A percentile compares a stretch with the other conserved stretches of the same genome.
These are phyloP conservation scores for Nephrotoma guestfalica DNA, from an alignment of 2,888 invertebrate species.

Conservation along the genomic window DNA sequence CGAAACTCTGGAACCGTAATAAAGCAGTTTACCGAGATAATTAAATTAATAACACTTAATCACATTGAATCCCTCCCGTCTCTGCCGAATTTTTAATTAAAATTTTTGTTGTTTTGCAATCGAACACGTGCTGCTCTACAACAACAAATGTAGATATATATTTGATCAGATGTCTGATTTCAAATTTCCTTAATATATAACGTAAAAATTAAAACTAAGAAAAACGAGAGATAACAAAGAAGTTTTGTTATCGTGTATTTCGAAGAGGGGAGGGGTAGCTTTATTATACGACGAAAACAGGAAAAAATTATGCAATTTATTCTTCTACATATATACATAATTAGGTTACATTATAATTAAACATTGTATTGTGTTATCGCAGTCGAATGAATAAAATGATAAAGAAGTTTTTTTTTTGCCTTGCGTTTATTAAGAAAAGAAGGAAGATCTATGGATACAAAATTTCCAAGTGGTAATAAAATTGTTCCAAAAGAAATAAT, in stretches of 20 bases:
- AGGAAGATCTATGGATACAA: background rate
- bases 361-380: too few species aligned
- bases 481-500: background rate
- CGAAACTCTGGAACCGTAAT: too few species aligned
- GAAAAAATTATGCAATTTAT: background rate
- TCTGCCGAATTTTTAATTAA: background rate
- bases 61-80: too few species aligned
- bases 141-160: background rate
- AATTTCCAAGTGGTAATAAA: background rate
- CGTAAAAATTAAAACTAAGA: background rate
- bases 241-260: background rate
- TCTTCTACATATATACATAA: background rate
- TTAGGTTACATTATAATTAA: too few species aligned
- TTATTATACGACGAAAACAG: background rate
- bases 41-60: too few species aligned
- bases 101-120: background rate
- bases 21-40: too few species aligned
- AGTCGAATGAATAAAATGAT: too few species aligned
- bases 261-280: too few species aligned
- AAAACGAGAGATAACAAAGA: background rate
- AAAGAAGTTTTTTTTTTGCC: too few species aligned
- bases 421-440: too few species aligned
- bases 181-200: background rate
- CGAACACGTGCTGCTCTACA: background rate
- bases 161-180: background rate